These are phyloP conservation scores for Zaprionus vittiger DNA, from an alignment of 1,140 invertebrate species.

Conservation along the genomic window DNA sequence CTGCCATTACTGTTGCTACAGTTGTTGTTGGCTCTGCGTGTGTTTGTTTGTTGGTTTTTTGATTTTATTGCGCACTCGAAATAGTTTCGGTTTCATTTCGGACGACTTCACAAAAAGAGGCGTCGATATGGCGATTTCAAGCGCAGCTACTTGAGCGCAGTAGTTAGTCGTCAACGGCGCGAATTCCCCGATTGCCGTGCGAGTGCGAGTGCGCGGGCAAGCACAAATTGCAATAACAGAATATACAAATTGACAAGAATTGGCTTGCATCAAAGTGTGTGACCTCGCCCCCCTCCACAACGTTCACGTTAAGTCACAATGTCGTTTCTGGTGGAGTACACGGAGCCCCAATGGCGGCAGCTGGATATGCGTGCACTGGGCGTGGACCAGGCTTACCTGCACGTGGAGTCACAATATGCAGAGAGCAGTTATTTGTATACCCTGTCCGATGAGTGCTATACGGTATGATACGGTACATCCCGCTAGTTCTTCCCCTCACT, in stretches of 20 bases:
- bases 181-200: constrained; percentile 5
- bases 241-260: constrained; percentile 15
- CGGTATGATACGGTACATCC: constrained; percentile 48
- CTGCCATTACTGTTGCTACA: constrained; percentile 17
- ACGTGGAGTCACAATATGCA: constrained; percentile 45
- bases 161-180: constrained; percentile 45
- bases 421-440: constrained; percentile 62
- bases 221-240: constrained; percentile 20
- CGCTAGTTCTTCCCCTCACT: constrained; percentile 9
- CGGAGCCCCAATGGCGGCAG: constrained; percentile 73
- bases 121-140: constrained; percentile 54
- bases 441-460: constrained; percentile 75
- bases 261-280: constrained; percentile 15
- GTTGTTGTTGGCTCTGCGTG: constrained; percentile 24
- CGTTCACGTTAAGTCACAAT: constrained; percentile 32
- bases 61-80: constrained; percentile 80
- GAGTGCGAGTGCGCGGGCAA: constrained; percentile 20
- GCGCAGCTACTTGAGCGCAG: constrained; percentile 37
- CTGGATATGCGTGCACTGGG: constrained; percentile 69
- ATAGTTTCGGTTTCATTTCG: constrained; percentile 70
- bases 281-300: constrained; percentile 16
- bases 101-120: constrained; percentile 40
- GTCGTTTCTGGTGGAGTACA: constrained; percentile 77
- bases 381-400: constrained; percentile 76
- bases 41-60: constrained; percentile 40